Conservation (phyloP, 2,797 vertebrate species). For the Arremon brunneinucha region DNA sequence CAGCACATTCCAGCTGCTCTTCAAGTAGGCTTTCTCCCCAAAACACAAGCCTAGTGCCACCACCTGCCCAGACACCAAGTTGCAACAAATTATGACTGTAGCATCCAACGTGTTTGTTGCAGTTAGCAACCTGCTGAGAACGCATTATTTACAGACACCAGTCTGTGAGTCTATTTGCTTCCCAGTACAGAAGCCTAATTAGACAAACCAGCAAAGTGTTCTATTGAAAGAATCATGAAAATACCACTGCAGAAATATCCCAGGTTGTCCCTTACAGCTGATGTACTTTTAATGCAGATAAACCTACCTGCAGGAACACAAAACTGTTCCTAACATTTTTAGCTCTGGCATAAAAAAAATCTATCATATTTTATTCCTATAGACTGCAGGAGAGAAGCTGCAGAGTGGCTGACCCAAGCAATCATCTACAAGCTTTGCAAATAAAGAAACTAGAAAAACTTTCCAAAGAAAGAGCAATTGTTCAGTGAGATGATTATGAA, state of each 20-base stretch:
- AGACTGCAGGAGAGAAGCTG: background rate
- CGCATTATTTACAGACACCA: conserved; percentile 26
- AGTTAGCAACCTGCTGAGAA: conserved; percentile 16
- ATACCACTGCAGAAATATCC: conserved; percentile 10
- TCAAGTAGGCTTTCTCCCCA: conserved; percentile 90
- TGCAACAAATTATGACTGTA: conserved; percentile 27
- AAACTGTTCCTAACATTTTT: background rate
- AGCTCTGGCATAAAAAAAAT: background rate
- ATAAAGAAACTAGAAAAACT: conserved; percentile 19
- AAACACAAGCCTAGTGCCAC: conserved; percentile 92
- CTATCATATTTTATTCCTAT: background rate
- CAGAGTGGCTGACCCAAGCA: background rate
- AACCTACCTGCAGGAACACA: background rate
- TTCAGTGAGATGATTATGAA: conserved; percentile 11
- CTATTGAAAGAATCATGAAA: conserved; percentile 7
- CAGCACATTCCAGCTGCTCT: conserved; percentile 96
- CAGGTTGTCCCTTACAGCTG: conserved; percentile 2
- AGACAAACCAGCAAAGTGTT: conserved; percentile 33
- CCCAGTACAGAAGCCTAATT: conserved; percentile 30
- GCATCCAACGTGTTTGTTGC: background rate
- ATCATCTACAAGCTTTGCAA: background rate
- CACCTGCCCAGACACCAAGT: conserved; percentile 79
- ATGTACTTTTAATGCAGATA: conserved; percentile 30
- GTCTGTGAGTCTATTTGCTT: conserved; percentile 6
- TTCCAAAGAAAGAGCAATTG: conserved; percentile 3